Evolutionary conservation across 2,888 invertebrate species (phyloP).

Genomic region (Dexiosoma caninum): DNA sequence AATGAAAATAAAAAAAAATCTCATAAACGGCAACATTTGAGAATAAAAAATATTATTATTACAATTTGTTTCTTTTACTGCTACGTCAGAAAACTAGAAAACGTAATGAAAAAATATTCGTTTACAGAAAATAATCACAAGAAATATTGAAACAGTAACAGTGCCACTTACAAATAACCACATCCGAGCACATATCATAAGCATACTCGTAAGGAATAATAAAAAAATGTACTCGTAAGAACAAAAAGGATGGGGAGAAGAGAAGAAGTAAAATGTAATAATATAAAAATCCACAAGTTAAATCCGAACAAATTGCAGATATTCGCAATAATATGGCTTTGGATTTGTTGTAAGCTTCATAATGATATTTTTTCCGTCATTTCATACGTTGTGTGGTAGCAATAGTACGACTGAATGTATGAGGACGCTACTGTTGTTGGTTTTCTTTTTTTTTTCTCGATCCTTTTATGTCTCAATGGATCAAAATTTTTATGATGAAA

Average conservation of each 20-base stretch:
- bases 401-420: not conserved
- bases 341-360: slow-evolving; percentile 48
- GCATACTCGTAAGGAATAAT: slow-evolving; percentile 18
- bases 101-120: slow-evolving; percentile 32
- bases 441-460: slow-evolving; percentile 30
- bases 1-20: not conserved
- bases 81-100: not conserved
- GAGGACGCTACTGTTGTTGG: not conserved
- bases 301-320: slow-evolving; percentile 63
- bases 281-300: slow-evolving; percentile 45
- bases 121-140: slow-evolving; percentile 32
- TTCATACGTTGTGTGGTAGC: not conserved
- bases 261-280: slow-evolving; percentile 14
- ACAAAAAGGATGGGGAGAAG: not conserved
- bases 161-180: slow-evolving; percentile 1
- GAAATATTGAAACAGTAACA: slow-evolving; percentile 10
- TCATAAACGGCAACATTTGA: slow-evolving; percentile 3
- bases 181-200: not conserved
- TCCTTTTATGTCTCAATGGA: slow-evolving; percentile 53
- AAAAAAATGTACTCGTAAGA: slow-evolving; percentile 41
- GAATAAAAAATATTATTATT: too few species aligned
- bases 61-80: not conserved
- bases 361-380: slow-evolving; percentile 37
- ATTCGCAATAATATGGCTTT: slow-evolving; percentile 62
- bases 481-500: slow-evolving; percentile 63